Evolutionary conservation across 2,888 invertebrate species (phyloP).

Genomic region (Perithous albicinctus): DNA sequence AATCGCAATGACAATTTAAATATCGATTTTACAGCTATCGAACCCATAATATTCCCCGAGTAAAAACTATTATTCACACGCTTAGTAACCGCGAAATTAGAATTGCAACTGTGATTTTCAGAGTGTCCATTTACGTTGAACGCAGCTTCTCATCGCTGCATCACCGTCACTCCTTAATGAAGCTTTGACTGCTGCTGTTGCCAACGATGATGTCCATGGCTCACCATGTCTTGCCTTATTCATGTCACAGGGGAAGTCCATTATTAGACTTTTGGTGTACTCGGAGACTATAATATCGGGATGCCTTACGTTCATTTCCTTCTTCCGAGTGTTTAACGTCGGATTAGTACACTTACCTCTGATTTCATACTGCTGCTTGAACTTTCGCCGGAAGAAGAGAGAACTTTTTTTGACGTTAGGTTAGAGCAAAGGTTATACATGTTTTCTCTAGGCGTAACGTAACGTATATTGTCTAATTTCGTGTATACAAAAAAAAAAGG

Average conservation of each 20-base stretch:
- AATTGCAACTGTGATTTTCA: constrained; percentile 14
- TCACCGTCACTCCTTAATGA: constrained; percentile 65
- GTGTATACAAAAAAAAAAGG: background rate
- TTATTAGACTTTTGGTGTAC: constrained; percentile 64
- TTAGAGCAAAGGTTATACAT: constrained; percentile 10
- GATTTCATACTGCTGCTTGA: constrained; percentile 36
- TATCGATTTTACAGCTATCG: background rate
- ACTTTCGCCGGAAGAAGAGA: background rate
- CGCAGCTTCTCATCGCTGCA: constrained; percentile 43
- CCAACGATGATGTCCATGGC: constrained; percentile 19
- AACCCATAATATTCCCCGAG: background rate
- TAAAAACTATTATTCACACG: constrained; percentile 10
- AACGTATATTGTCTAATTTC: background rate
- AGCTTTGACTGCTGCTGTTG: constrained; percentile 52
- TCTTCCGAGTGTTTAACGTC: constrained; percentile 37
- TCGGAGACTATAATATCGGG: constrained; percentile 13
- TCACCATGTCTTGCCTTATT: constrained; percentile 64
- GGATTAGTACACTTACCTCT: constrained; percentile 4
- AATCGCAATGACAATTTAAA: background rate
- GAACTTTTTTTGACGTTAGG: constrained; percentile 31
- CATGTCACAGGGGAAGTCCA: constrained; percentile 59
- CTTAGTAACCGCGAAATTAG: constrained; percentile 4
- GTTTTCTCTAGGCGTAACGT: background rate
- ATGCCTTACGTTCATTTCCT: constrained; percentile 13
- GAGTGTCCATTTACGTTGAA: constrained; percentile 21